Base-by-base conservation (phyloP, 2,113 vertebrate species). In the Pelvicachromis taeniatus region DNA sequence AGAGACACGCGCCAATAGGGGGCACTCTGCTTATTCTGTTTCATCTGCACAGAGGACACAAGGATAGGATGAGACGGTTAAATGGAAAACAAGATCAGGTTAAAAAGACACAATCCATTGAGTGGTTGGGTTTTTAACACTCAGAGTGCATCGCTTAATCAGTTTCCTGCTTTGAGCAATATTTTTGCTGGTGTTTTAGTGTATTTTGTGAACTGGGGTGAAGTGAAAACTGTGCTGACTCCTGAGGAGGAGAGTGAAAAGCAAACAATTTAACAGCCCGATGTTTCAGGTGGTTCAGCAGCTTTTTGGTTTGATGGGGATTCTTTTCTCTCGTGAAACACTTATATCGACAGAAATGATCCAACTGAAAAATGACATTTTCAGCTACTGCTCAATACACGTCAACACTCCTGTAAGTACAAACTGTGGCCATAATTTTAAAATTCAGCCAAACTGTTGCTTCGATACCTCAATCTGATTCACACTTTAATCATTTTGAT, bases 1-100 rank as follows among this genome's bases (percentile, higher is more conserved):
- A 99, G 94, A n/a, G 96, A 96, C 93, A 97, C 90, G 42, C 97
- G 97, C 98, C 98, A 98, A 92, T 97, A 96, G 87, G 98, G 95
- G 95, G 95, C 91, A 85, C 94, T 97, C 93, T 96, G 96, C 95
- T 96, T 97, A 85, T 78, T 92, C 88, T 94, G 91, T 89, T 90
- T 95, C 84, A 94, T 88, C 94, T 95, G 85, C 42, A 81, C 5
- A 63, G 54, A 75, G 45, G 45, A 26, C 45, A 75, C 45, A 75
- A 21, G 52, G 52, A 2, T 12, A 17, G 21, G 26, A 2, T 26
- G 70, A 2, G 35, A 45, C 4, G 3, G 11, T 14, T 12, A 33
- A 52, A 75, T 52, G 26, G 26, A 4, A 19, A 8, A 21, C 21
- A 54, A n/a, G 52, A 54, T 21, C 1, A 1, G 10, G 23, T 21